A percentile compares a stretch with the other conserved stretches of the same genome.
These are phyloP conservation scores for Setipinna tenuifilis DNA, from an alignment of 2,797 vertebrate species.

Conservation along the genomic window DNA sequence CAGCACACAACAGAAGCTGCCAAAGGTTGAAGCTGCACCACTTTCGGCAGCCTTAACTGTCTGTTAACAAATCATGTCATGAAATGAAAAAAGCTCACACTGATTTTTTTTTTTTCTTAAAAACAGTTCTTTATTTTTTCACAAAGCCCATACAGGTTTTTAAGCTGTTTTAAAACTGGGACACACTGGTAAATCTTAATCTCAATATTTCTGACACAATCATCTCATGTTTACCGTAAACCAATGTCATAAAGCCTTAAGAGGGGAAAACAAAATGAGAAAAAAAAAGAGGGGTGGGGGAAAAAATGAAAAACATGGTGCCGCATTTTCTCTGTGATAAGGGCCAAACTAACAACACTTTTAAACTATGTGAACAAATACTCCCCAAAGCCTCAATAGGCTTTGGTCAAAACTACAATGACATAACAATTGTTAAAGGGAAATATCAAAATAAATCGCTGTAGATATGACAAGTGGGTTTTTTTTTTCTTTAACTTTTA, in stretches of 20 bases:
- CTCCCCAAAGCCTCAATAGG: conserved; percentile 57
- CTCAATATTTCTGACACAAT: conserved; percentile 64
- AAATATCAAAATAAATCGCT: conserved; percentile 29
- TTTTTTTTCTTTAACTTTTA: not conserved
- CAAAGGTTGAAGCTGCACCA: not conserved
- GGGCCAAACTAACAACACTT: conserved; percentile 30
- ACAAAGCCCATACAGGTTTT: conserved; percentile 93
- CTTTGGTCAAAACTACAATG: conserved; percentile 52
- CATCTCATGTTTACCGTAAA: conserved; percentile 58
- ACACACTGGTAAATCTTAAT: conserved; percentile 86
- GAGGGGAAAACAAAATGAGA: conserved; percentile 40
- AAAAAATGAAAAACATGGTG: conserved; percentile 14
- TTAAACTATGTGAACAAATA: conserved; percentile 47
- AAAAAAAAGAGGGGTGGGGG: not conserved
- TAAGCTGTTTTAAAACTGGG: conserved; percentile 87
- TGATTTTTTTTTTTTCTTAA: conserved; percentile 64
- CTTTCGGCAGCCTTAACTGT: not conserved
- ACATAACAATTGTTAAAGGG: conserved; percentile 37
- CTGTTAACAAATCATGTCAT: not conserved
- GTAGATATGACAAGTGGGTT: conserved; percentile 8
- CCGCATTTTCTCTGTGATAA: conserved; percentile 18
- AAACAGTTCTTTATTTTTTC: conserved; percentile 91
- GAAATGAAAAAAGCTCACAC: not conserved
- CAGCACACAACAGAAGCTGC: not conserved
- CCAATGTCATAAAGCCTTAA: conserved; percentile 58